phyloP scores from a whole-genome alignment of 2,113 vertebrate genomes.

The Aleadryas rufinucha region DNA sequence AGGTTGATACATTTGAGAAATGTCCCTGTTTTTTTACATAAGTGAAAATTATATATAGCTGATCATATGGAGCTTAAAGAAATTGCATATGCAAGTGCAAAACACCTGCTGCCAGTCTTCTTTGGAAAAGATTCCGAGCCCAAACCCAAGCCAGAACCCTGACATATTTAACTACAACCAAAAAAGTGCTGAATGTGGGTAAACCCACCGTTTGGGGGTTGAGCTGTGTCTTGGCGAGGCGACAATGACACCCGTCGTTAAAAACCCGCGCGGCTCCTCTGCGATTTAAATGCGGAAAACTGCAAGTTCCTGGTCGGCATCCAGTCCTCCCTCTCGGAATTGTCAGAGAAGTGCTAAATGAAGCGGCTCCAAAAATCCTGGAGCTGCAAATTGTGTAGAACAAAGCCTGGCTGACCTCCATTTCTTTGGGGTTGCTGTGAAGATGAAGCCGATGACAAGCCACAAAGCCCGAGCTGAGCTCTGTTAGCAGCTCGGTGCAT shows the following conservation, averaged over 20 bases:
- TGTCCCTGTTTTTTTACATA: neutral
- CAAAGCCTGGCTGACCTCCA: neutral
- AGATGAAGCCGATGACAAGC: neutral
- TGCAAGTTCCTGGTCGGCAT: neutral
- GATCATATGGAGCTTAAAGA: neutral
- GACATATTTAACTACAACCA: neutral
- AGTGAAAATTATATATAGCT: neutral
- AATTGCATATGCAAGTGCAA: neutral
- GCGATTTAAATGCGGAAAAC: accelerated
- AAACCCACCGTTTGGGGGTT: neutral
- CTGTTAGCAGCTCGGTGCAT: neutral
- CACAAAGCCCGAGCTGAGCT: neutral
- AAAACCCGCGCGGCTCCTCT: accelerated
- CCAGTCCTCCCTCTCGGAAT: neutral
- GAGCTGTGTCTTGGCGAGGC: neutral
- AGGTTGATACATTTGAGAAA: neutral
- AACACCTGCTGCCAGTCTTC: neutral
- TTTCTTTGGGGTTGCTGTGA: neutral
- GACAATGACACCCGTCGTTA: neutral
- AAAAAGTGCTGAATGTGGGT: neutral
- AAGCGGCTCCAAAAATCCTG: neutral
- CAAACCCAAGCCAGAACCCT: neutral
- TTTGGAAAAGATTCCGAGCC: neutral
- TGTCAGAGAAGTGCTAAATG: neutral
- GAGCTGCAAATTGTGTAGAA: neutral